Evolutionary conservation across 2,797 vertebrate species (phyloP).

Genomic region (Vultur gryphus): DNA sequence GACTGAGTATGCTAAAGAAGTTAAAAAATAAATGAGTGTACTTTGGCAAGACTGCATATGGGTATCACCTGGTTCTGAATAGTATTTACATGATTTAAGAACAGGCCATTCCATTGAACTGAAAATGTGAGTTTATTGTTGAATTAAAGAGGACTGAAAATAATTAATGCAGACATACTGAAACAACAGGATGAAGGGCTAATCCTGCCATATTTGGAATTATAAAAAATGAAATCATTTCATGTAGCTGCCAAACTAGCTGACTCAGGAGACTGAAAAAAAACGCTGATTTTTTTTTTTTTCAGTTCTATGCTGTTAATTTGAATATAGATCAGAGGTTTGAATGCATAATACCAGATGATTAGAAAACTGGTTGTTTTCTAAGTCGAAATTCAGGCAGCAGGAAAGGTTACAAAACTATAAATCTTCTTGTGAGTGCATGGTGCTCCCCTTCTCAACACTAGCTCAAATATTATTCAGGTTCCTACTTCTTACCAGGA

Average conservation of each 20-base stretch:
- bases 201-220: constrained; percentile 7
- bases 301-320: not conserved
- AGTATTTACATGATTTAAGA: constrained; percentile 25
- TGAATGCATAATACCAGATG: not conserved
- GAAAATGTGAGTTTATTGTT: constrained; percentile 33
- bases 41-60: constrained; percentile 14
- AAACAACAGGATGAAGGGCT: constrained; percentile 38
- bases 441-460: not conserved
- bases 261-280: not conserved
- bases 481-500: not conserved
- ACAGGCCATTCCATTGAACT: not conserved
- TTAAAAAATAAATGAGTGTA: constrained; percentile 38
- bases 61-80: constrained; percentile 28
- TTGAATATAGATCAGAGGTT: not conserved
- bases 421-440: not conserved
- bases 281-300: not conserved
- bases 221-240: constrained; percentile 7
- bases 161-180: constrained; percentile 20
- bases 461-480: not conserved
- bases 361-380: not conserved
- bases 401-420: not conserved
- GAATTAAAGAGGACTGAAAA: constrained; percentile 37
- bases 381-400: not conserved
- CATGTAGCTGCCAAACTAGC: constrained; percentile 28
- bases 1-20: not conserved